A percentile compares a stretch with the other conserved stretches of the same genome.
These are phyloP conservation scores for Rhipidura dahli DNA, from an alignment of 2,113 vertebrate species.

Conservation along the genomic window DNA sequence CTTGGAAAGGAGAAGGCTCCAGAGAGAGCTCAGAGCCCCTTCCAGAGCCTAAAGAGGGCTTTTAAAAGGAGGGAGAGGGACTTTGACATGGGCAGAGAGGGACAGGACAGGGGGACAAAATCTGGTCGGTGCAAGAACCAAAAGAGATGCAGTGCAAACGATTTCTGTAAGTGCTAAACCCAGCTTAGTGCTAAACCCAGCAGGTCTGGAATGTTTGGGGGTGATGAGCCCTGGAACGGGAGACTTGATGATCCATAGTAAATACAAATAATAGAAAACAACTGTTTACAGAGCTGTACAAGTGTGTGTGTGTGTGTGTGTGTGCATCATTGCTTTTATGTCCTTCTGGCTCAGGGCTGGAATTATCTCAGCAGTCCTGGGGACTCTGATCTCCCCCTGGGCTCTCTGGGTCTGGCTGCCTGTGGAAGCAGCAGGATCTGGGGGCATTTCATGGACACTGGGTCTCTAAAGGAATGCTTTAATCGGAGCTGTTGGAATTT, in stretches of 20 bases:
- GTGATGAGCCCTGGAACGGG: neutral
- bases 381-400: neutral
- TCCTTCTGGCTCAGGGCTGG: neutral
- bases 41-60: neutral
- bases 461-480: neutral
- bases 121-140: neutral
- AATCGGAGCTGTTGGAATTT: rapidly evolving
- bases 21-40: neutral
- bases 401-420: neutral
- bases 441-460: neutral
- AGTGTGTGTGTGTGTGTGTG: neutral
- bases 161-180: neutral
- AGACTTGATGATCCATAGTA: neutral
- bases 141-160: neutral
- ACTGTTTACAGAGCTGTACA: neutral
- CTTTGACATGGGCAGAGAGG: neutral
- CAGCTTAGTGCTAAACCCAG: neutral
- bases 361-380: neutral
- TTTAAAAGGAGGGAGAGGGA: neutral
- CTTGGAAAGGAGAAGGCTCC: neutral
- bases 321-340: neutral
- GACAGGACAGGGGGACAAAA: too few species aligned
- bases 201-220: neutral
- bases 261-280: neutral
- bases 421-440: neutral